These are phyloP conservation scores for Megalurothrips usitatus DNA, from an alignment of 2,888 invertebrate genomes.

Conservation along the genomic window DNA sequence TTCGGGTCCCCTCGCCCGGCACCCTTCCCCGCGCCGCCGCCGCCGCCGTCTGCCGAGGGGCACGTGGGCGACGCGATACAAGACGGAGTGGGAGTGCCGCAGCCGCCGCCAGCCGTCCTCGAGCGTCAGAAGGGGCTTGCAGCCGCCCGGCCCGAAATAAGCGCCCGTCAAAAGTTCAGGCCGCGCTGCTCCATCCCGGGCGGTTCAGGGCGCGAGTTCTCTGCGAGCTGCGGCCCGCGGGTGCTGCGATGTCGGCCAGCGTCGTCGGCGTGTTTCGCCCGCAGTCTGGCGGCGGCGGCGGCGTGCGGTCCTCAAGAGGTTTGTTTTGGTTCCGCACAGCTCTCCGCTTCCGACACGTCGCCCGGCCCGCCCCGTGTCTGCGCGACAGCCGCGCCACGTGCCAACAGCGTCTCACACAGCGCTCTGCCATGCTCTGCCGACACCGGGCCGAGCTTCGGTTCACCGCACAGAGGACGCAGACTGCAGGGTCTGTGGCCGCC, in stretches of 20 bases:
- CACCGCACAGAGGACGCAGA: too few species aligned
- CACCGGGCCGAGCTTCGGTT: neutral
- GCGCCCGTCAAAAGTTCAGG: too few species aligned
- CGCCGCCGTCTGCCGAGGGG: neutral
- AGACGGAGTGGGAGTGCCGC: neutral
- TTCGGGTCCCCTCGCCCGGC: neutral
- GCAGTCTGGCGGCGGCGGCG: neutral
- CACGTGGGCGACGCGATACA: neutral
- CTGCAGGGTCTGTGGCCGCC: too few species aligned
- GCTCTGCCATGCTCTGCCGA: neutral
- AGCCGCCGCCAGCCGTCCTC: too few species aligned
- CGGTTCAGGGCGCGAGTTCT: neutral
- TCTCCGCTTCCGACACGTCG: neutral
- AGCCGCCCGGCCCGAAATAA: too few species aligned
- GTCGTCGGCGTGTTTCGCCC: neutral
- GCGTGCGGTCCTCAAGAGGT: neutral
- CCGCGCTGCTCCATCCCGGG: too few species aligned
- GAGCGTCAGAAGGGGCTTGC: too few species aligned
- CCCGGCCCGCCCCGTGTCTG: neutral
- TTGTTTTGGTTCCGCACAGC: slow-evolving; percentile 17
- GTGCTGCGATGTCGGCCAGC: too few species aligned
- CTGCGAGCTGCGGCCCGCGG: too few species aligned
- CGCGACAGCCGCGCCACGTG: neutral
- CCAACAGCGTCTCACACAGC: neutral
- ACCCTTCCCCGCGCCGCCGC: neutral